Evolutionary conservation across 2,888 invertebrate genomes (phyloP).

Genomic region (Eupithecia subumbrata): DNA sequence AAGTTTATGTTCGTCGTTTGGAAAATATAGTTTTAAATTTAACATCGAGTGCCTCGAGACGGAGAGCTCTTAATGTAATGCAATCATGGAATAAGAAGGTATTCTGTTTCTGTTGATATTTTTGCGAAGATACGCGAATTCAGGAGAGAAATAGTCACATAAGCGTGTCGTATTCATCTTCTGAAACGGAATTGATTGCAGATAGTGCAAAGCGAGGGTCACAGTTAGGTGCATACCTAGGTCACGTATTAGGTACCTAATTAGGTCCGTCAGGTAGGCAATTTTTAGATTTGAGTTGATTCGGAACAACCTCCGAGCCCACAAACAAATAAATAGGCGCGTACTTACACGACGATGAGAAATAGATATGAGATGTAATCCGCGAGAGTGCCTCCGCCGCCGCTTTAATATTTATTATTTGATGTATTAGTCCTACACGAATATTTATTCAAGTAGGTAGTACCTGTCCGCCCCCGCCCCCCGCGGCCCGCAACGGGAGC

Average conservation of each 20-base stretch:
- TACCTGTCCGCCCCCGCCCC: conserved; percentile 34
- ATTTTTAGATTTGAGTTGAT: neutral
- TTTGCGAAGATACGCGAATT: neutral
- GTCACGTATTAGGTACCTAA: neutral
- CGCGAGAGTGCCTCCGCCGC: conserved; percentile 54
- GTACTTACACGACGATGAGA: conserved; percentile 44
- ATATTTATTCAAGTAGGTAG: conserved; percentile 46
- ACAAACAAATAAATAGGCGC: conserved; percentile 40
- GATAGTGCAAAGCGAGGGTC: neutral
- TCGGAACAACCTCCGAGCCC: conserved; percentile 28
- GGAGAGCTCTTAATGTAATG: conserved; percentile 11
- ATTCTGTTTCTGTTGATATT: neutral
- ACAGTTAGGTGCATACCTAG: neutral
- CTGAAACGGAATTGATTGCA: neutral
- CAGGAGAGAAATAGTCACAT: neutral
- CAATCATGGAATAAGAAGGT: neutral
- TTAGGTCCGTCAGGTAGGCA: neutral
- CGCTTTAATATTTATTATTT: conserved; percentile 58
- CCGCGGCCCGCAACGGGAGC: conserved; percentile 22
- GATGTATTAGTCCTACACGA: conserved; percentile 48
- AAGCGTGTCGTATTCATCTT: neutral
- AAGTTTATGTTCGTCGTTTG: conserved; percentile 46
- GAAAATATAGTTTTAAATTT: conserved; percentile 40
- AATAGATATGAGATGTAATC: conserved; percentile 62
- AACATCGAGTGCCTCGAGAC: conserved; percentile 17